Evolutionary conservation across 37 sponge, comb jelly and placozoan species (phyloP).

Genomic region (Amphimedon queenslandica): DNA sequence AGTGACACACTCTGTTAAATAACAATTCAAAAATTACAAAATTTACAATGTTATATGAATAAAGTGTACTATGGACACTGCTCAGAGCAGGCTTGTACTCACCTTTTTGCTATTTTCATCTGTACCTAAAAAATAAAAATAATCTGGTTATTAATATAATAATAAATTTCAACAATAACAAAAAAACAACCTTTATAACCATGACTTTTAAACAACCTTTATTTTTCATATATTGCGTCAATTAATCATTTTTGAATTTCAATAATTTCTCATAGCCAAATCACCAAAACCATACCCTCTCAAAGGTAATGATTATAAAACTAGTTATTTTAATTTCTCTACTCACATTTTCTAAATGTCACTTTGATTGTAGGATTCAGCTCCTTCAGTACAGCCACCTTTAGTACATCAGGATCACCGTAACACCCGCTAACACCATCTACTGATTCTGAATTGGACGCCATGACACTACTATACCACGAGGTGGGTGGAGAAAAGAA

Average conservation of each 20-base stretch:
- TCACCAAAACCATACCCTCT: background rate
- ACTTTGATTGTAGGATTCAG: background rate
- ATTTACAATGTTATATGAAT: no score
- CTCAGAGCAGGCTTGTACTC: background rate
- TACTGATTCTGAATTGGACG: no score
- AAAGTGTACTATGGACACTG: no score
- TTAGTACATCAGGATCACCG: conserved; percentile 46
- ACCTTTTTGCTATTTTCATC: background rate
- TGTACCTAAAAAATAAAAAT: no score
- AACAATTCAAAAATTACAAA: no score
- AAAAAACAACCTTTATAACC: no score
- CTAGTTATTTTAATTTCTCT: background rate
- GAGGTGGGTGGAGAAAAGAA: no score
- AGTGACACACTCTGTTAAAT: background rate
- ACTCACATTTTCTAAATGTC: background rate
- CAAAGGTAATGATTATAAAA: background rate
- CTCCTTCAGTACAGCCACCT: conserved; percentile 20
- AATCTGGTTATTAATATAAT: no score
- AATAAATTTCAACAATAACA: no score
- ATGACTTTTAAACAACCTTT: no score
- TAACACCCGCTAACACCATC: background rate
- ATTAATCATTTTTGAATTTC: no score
- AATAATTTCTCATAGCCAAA: background rate
- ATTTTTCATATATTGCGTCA: background rate
- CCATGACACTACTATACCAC: no score